Percentiles rank a stretch among this genome's conserved stretches.
phyloP scores from a whole-genome alignment of 2,797 vertebrate genomes.

The Myripristis murdjan region DNA sequence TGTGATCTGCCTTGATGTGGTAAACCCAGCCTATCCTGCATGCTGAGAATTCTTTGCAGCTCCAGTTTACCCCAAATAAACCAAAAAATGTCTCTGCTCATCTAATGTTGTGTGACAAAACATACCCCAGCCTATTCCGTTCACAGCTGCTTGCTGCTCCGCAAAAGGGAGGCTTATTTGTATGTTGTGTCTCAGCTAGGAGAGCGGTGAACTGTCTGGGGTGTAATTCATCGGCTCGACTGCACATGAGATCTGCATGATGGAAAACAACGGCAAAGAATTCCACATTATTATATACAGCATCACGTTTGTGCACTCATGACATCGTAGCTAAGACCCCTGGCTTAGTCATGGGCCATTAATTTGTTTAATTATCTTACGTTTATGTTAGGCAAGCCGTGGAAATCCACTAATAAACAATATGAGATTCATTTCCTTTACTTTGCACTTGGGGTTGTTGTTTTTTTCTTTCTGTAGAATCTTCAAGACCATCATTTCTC shows the following conservation, averaged over 20 bases:
- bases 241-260: constrained; percentile 20
- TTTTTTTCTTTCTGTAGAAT: neutral
- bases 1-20: constrained; percentile 52
- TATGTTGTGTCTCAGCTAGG: constrained; percentile 23
- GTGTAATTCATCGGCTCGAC: constrained; percentile 18
- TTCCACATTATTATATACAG: constrained; percentile 23
- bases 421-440: constrained; percentile 21
- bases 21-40: constrained; percentile 31
- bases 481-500: constrained; percentile 22
- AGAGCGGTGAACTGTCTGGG: constrained; percentile 49
- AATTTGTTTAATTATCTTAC: constrained; percentile 22
- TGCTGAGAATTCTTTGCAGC: constrained; percentile 23
- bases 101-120: constrained; percentile 59
- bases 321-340: constrained; percentile 8
- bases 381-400: constrained; percentile 21
- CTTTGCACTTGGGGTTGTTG: constrained; percentile 5
- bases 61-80: constrained; percentile 49
- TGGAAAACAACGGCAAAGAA: constrained; percentile 33
- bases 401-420: constrained; percentile 24
- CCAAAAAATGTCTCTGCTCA: constrained; percentile 30
- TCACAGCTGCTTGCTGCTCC: constrained; percentile 23
- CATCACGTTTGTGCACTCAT: neutral
- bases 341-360: neutral
- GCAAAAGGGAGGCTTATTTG: constrained; percentile 29
- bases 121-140: constrained; percentile 39